These are phyloP conservation scores for Cydia fagiglandana DNA, from an alignment of 1,140 invertebrate species.

Conservation along the genomic window DNA sequence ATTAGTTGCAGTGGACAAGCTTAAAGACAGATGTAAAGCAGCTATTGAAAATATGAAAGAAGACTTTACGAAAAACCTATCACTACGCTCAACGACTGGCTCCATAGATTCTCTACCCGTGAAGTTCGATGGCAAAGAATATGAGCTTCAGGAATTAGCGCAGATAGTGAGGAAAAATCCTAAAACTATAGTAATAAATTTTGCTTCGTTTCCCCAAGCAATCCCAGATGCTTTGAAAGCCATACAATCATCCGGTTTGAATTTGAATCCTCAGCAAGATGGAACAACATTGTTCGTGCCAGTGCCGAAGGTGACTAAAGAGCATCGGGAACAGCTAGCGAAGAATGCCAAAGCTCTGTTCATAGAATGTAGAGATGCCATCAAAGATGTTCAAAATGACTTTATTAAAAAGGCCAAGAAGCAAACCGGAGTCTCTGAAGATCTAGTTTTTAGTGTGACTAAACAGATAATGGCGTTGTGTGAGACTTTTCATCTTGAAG, in stretches of 20 bases:
- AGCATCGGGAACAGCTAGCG: constrained; percentile 91
- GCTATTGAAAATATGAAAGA: constrained; percentile 86
- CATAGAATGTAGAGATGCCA: constrained; percentile 87
- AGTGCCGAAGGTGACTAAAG: constrained; percentile 94
- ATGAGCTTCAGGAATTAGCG: constrained; percentile 92
- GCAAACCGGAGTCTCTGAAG: constrained; percentile 83
- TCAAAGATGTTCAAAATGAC: constrained; percentile 90
- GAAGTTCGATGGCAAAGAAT: constrained; percentile 89
- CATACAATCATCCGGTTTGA: constrained; percentile 90
- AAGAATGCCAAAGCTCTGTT: constrained; percentile 93
- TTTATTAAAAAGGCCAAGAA: constrained; percentile 85
- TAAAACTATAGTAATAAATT: constrained; percentile 91
- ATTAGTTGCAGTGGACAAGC: constrained; percentile 84
- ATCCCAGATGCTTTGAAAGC: constrained; percentile 88
- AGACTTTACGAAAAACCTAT: constrained; percentile 89
- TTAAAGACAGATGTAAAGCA: constrained; percentile 84
- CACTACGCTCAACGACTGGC: constrained; percentile 85
- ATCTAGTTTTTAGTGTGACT: constrained; percentile 83
- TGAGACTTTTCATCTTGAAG: constrained; percentile 83
- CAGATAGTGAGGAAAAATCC: constrained; percentile 93
- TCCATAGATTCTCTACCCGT: constrained; percentile 88
- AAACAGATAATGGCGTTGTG: constrained; percentile 84
- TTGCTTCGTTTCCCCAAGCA: constrained; percentile 90
- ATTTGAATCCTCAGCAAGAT: constrained; percentile 96
- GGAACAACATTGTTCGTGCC: constrained; percentile 93